These are phyloP conservation scores for Microplitis manilae DNA, from an alignment of 2,888 invertebrate genomes.

Conservation along the genomic window DNA sequence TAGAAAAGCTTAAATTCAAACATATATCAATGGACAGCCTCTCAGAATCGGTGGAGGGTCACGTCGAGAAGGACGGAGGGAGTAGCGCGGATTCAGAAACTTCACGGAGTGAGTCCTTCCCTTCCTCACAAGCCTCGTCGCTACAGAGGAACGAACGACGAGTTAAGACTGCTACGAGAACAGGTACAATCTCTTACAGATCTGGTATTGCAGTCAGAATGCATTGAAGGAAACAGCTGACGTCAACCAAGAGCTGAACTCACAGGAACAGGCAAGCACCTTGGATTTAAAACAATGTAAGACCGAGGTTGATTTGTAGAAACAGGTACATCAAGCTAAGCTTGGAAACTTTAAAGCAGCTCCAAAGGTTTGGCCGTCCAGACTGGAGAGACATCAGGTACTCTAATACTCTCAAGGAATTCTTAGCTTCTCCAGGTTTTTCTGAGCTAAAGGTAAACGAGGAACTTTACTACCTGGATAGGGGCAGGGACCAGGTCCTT, in stretches of 20 bases:
- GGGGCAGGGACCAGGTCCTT: conserved; percentile 32
- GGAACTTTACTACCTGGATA: conserved; percentile 10
- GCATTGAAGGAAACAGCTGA: neutral
- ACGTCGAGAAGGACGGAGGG: neutral
- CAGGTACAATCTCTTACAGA: neutral
- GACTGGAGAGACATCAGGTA: too few relatives aligned
- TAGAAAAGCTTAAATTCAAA: neutral
- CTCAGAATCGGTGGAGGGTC: neutral
- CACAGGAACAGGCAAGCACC: neutral
- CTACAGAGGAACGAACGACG: too few relatives aligned
- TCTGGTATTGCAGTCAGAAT: neutral
- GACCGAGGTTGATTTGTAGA: conserved; percentile 27
- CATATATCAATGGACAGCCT: neutral
- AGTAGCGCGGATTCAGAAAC: too few relatives aligned
- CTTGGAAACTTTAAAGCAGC: neutral
- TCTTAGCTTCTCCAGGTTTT: too few relatives aligned
- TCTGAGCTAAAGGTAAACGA: too few relatives aligned
- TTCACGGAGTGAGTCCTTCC: too few relatives aligned
- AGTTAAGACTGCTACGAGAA: too few relatives aligned
- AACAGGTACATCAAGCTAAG: neutral
- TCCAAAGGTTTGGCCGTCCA: too few relatives aligned
- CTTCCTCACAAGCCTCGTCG: too few relatives aligned
- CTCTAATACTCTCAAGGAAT: too few relatives aligned
- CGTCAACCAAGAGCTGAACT: neutral
- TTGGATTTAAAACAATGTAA: neutral